These are phyloP conservation scores for Brachionus asplanchnoidis DNA, from an alignment of 1,140 invertebrate species.

Conservation along the genomic window DNA sequence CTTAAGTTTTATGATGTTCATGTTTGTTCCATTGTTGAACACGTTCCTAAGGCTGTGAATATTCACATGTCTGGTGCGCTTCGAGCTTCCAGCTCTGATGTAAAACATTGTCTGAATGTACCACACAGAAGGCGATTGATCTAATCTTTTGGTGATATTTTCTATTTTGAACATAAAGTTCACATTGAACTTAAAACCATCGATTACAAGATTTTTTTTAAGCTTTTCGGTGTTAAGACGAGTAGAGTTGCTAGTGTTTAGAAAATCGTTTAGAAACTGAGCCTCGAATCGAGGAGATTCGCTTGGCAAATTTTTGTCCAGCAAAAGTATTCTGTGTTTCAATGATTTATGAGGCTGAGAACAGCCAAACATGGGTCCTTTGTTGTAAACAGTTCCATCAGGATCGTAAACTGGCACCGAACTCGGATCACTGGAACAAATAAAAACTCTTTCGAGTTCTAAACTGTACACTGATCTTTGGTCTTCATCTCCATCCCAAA, in stretches of 20 bases:
- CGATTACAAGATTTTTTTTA: background rate
- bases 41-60: conserved; percentile 9
- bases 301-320: conserved; percentile 46
- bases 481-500: conserved; percentile 59
- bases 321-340: conserved; percentile 57
- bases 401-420: conserved; percentile 59
- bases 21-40: conserved; percentile 12
- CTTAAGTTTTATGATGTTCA: background rate
- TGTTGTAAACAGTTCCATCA: conserved; percentile 54
- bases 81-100: background rate
- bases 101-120: conserved; percentile 3
- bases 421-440: conserved; percentile 58
- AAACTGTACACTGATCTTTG: conserved; percentile 56
- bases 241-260: background rate
- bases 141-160: background rate
- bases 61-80: background rate
- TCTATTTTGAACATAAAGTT: conserved; percentile 31
- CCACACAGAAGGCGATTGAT: background rate
- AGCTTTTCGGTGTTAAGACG: background rate
- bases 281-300: conserved; percentile 2
- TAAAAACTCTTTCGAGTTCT: conserved; percentile 56
- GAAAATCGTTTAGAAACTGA: conserved; percentile 17
- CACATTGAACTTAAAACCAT: conserved; percentile 34
- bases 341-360: conserved; percentile 55
- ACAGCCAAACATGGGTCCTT: conserved; percentile 59